Conservation (phyloP, 92 coral and sea anemone genomes). For the Siderastrea radians region DNA sequence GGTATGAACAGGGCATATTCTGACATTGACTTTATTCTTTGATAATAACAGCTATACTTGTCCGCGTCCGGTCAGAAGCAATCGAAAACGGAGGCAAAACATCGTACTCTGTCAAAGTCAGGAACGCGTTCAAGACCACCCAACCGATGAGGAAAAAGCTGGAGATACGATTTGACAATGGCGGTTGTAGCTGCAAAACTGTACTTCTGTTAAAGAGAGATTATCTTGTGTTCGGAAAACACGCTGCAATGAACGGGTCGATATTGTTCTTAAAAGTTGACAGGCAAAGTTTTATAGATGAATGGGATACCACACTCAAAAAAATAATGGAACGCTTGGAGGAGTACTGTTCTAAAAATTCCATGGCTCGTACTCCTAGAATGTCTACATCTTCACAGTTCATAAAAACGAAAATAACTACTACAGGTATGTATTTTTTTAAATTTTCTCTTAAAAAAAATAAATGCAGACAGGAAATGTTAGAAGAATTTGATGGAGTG, state of each 20-base stretch:
- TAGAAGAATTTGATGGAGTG: too few relatives aligned
- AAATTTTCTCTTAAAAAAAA: too few relatives aligned
- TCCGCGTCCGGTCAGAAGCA: constrained; percentile 2
- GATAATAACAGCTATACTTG: constrained; percentile 20
- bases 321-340: constrained; percentile 9
- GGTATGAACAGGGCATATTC: too few relatives aligned
- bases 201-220: constrained; percentile 17
- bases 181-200: constrained; percentile 33
- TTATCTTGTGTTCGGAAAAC: constrained; percentile 48
- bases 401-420: background rate
- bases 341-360: constrained; percentile 10
- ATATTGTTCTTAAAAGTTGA: constrained; percentile 24
- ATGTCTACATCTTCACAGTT: background rate
- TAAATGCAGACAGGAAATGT: too few relatives aligned
- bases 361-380: constrained; percentile 6
- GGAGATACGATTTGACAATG: background rate
- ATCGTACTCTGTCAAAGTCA: background rate
- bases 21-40: too few relatives aligned
- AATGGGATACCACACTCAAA: constrained; percentile 39
- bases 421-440: background rate
- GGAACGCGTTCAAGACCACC: constrained; percentile 10
- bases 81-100: background rate
- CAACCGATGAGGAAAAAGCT: constrained; percentile 3
- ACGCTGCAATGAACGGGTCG: constrained; percentile 19
- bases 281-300: constrained; percentile 43